Conservation (phyloP, 2,113 vertebrate genomes). For the Trichechus manatus region DNA sequence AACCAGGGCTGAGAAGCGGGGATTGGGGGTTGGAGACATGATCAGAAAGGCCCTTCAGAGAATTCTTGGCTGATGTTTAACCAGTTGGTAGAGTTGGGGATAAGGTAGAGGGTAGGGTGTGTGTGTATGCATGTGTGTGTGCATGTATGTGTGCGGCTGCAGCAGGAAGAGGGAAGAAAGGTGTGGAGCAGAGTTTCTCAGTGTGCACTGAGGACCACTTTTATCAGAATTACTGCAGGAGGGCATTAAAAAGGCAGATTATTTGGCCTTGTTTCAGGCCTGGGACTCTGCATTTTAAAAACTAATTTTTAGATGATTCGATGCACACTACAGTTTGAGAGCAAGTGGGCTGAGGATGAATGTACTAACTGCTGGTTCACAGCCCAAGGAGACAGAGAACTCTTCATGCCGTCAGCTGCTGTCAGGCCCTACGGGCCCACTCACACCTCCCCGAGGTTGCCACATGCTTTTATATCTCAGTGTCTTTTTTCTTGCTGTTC, state of each 20-base stretch:
- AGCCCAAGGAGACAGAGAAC: background rate
- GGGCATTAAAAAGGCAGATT: background rate
- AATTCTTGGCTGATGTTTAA: background rate
- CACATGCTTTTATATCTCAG: background rate
- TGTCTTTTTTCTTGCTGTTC: background rate
- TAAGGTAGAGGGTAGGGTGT: background rate
- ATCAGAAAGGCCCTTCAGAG: conserved; percentile 48
- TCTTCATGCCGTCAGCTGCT: background rate
- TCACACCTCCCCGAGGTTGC: background rate
- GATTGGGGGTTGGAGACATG: background rate
- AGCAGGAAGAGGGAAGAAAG: background rate
- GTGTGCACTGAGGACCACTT: background rate
- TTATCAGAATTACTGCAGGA: background rate
- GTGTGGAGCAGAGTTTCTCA: background rate
- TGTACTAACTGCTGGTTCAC: background rate
- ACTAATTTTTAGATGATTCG: background rate
- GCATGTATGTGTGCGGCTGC: fast-evolving
- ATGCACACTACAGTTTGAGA: background rate
- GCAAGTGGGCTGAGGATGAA: background rate
- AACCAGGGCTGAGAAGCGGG: conserved; percentile 52
- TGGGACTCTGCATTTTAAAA: background rate
- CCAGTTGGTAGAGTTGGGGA: background rate
- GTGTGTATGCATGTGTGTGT: background rate
- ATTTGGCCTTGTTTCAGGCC: background rate
- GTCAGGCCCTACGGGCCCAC: fast-evolving